Evolutionary conservation across 2,797 vertebrate genomes (phyloP).

Genomic region (Phrynocephalus forsythii): DNA sequence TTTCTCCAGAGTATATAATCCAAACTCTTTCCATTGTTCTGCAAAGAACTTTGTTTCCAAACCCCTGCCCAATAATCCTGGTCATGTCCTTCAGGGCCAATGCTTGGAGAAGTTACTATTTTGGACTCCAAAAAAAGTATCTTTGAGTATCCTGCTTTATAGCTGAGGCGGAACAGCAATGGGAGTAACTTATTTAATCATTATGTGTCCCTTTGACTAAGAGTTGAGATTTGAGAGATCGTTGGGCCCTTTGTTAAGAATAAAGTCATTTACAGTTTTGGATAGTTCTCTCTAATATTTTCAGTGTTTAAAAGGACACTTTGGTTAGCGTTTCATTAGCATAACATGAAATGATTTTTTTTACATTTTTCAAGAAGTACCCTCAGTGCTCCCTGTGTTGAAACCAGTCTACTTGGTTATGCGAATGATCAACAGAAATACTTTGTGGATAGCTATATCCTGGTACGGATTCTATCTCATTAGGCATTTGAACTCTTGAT

Average conservation of each 20-base stretch:
- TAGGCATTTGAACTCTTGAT: not conserved
- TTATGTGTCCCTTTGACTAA: not conserved
- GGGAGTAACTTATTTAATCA: not conserved
- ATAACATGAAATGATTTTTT: too few relatives aligned
- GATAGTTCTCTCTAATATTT: not conserved
- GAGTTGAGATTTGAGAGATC: not conserved
- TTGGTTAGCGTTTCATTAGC: not conserved
- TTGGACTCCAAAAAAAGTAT: not conserved
- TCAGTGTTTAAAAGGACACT: not conserved
- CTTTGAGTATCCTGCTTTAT: not conserved
- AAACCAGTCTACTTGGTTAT: not conserved
- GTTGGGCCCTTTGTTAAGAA: not conserved
- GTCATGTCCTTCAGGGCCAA: too few relatives aligned
- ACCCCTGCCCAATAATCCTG: too few relatives aligned
- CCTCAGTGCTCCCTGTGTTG: not conserved
- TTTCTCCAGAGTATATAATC: not conserved
- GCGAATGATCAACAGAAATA: not conserved
- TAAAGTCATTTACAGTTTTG: not conserved
- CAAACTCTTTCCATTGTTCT: not conserved
- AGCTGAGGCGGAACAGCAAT: not conserved
- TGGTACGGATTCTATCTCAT: not conserved
- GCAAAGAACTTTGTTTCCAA: not conserved
- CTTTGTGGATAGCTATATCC: not conserved
- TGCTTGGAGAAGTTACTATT: too few relatives aligned
- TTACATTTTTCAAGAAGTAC: not conserved